Evolutionary conservation across 1,140 invertebrate genomes (phyloP), one percentile per base, ranked within the genome.

Genomic region (Spodoptera litura): DNA sequence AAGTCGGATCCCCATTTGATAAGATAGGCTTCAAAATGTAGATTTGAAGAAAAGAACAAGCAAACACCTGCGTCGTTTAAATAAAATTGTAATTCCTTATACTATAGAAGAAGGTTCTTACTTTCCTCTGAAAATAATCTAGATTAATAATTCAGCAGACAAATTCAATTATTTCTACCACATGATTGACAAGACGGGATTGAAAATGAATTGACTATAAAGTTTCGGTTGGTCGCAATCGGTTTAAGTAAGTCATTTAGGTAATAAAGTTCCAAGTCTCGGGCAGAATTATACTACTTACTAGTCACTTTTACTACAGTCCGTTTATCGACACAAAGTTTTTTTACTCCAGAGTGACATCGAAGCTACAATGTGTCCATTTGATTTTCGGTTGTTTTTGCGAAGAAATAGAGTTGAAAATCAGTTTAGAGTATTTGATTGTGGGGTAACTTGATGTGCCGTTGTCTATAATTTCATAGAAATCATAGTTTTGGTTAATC

Each of bases 401-500:
- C 38, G 4, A 44, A 5, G 6, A 2, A 8, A 44, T 44, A 44
- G 8, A 44, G 38, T 44, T 44, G 6, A 44, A 44, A 44, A 44
- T 44, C 1, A 9, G 1, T 44, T 44, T 4, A 44, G 9, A 6
- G 1, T 44, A 44, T 9, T 44, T 9, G 38, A 10, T 44, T 10
- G 38, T 44, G 38, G 4, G 31, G 31, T 31, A 31, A 31, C 31
- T 31, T 31, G 31, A 31, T 31, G 31, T 31, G 31, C 31, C 31
- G 3, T 44, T 44, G 38, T 44, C 6, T 44, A 44, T 44, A 44
- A 4, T 44, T 49, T 59, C 44, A 70, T 53, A 53, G 20, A 53
- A 70, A 70, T 53, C 49, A 53, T 70, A 70, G 66, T 70, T 53
- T 20, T 20, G 61, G 72, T 20, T 49, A 74, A 74, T 74, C 38